Base-by-base conservation (phyloP, 1,140 invertebrate genomes). In the Acromyrmex heyeri region DNA sequence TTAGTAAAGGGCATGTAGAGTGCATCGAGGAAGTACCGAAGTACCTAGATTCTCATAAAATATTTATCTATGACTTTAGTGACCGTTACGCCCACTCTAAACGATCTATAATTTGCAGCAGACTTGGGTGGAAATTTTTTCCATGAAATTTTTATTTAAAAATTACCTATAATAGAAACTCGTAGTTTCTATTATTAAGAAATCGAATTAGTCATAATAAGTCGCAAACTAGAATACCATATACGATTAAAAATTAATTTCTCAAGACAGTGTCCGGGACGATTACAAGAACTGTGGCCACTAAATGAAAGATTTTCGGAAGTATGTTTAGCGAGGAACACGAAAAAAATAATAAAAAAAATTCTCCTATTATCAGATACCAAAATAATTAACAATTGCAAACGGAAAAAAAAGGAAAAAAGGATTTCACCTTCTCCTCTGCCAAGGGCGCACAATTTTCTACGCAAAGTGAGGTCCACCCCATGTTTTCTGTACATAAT, bases 1-100 rank as follows among this genome's bases (percentile, higher is more conserved):
- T 73, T 14, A 14, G 21, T 6, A 57, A 83, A 82, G 78, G 24
- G 21, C 69, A 12, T 30, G 16, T 38, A 38, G 30, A 34, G 76
- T 50, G 10, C 61, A 50, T 78, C 6, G 7, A 55, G 14, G 16
- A 53, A 55, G 34, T 81, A 70, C 38, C 38, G 16, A 53, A 55
- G 24, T 81, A 70, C 38, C 38, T 44, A 12, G 77, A 16, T 53
- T 30, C 61, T 70, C 14, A 30, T 81, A 6, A 81, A 81, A 38
- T 21, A 57, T 79, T 70, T 38, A 79, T 67, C 4, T 8, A 2
- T 2, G 14, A 57, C 30, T 67, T n/a, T 44, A 38, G 7, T 18
- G n/a, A 8, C 10, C 16, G 14, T 50, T 69, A 50, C 53, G 30
- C 21, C 8, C 38, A 57, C 48, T 79, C 67, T 55, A 69, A 44